phyloP scores from a whole-genome alignment of 2,797 vertebrate genomes.

The Morus bassanus region DNA sequence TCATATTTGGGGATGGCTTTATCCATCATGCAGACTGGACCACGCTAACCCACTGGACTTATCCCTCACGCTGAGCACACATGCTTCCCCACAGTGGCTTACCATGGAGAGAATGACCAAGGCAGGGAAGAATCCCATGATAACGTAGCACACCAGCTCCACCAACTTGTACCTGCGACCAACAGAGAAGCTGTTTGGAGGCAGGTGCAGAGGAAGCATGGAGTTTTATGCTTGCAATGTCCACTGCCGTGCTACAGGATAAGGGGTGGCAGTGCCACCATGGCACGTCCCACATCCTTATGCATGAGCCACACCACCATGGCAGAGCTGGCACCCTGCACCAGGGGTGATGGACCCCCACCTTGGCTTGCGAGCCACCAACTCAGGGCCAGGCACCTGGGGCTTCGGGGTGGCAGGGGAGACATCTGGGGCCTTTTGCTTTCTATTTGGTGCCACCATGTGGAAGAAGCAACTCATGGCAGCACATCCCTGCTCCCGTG shows the following conservation, averaged over 20 bases:
- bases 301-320: neutral
- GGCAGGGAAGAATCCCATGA: slow-evolving; percentile 93
- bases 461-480: slow-evolving; percentile 25
- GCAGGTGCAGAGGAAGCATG: neutral
- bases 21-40: neutral
- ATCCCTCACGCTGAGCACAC: fast-evolving
- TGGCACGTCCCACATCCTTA: neutral
- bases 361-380: neutral
- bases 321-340: neutral
- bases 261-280: neutral
- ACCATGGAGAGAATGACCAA: slow-evolving; percentile 95
- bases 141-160: slow-evolving; percentile 90
- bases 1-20: fast-evolving
- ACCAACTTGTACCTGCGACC: slow-evolving; percentile 89
- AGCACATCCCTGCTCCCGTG: neutral
- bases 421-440: neutral
- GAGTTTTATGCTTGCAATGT: fast-evolving
- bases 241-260: fast-evolving
- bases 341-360: neutral
- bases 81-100: slow-evolving; percentile 47
- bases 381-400: neutral
- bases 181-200: neutral
- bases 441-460: slow-evolving; percentile 54
- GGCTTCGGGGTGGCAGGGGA: too few species aligned
- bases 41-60: fast-evolving